phyloP scores from a whole-genome alignment of 2,888 invertebrate genomes.

The Drosophila helvetica region DNA sequence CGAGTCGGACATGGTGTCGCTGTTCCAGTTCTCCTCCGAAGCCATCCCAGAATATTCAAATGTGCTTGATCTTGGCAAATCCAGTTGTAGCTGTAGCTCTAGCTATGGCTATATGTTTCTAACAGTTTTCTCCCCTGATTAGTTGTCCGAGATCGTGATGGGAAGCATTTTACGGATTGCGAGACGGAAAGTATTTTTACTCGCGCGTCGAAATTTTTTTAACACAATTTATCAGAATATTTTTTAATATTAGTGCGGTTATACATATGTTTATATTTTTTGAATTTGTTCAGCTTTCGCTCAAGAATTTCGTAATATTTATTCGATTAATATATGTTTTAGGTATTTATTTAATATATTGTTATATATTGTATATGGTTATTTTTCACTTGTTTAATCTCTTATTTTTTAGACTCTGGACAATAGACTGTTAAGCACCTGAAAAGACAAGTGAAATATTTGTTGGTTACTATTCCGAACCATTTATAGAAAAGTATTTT shows the following conservation, averaged over 20 bases:
- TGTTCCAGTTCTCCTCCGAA: slow-evolving; percentile 83
- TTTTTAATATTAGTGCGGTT: not conserved
- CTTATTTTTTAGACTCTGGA: not conserved
- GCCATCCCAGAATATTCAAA: slow-evolving; percentile 73
- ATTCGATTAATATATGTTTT: not conserved
- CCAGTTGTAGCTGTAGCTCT: not conserved
- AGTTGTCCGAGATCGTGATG: not conserved
- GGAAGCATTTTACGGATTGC: slow-evolving; percentile 1
- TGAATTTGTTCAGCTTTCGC: not conserved
- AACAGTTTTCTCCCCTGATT: not conserved
- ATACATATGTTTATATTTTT: not conserved
- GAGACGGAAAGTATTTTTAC: not conserved
- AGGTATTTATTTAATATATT: not conserved
- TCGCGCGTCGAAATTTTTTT: not conserved
- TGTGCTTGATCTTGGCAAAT: not conserved
- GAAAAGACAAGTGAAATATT: slow-evolving; percentile 39
- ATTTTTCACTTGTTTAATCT: not conserved
- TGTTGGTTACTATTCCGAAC: not conserved
- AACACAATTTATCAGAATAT: not conserved
- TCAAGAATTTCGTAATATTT: not conserved
- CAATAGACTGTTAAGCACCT: slow-evolving; percentile 35
- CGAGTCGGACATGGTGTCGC: slow-evolving; percentile 85
- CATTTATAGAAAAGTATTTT: not conserved
- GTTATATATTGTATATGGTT: not conserved
- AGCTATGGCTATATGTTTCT: not conserved